Conservation (phyloP, 2,888 invertebrate species). For the Lithophane semibrunnea region DNA sequence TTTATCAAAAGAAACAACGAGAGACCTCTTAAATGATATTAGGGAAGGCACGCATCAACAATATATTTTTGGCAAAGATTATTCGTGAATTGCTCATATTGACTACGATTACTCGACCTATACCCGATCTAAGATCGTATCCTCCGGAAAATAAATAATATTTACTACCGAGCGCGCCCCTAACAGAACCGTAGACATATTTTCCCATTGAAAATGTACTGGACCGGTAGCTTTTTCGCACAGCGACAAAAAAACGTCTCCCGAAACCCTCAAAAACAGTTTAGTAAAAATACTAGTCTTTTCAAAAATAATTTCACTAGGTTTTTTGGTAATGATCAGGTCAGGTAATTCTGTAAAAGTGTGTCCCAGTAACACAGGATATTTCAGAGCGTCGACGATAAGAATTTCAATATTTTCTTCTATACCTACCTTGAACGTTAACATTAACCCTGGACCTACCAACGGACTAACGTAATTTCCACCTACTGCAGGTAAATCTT, state of each 20-base stretch:
- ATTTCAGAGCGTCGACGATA: not conserved
- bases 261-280: too few relatives aligned
- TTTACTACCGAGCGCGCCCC: not conserved
- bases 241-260: not conserved
- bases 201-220: not conserved
- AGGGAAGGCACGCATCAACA: not conserved
- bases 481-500: not conserved
- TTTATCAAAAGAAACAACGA: not conserved
- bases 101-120: not conserved
- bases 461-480: conserved; percentile 6
- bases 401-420: conserved; percentile 5
- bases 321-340: not conserved
- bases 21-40: not conserved
- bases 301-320: not conserved
- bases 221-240: not conserved
- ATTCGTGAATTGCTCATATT: not conserved
- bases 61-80: not conserved
- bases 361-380: not conserved
- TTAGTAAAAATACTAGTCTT: not conserved
- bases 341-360: conserved; percentile 2
- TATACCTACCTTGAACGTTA: not conserved
- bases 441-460: not conserved
- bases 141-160: not conserved
- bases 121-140: not conserved
- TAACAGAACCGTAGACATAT: not conserved